These are phyloP conservation scores for Elaeidobius kamerunicus DNA, from an alignment of 2,888 invertebrate genomes.

Conservation along the genomic window DNA sequence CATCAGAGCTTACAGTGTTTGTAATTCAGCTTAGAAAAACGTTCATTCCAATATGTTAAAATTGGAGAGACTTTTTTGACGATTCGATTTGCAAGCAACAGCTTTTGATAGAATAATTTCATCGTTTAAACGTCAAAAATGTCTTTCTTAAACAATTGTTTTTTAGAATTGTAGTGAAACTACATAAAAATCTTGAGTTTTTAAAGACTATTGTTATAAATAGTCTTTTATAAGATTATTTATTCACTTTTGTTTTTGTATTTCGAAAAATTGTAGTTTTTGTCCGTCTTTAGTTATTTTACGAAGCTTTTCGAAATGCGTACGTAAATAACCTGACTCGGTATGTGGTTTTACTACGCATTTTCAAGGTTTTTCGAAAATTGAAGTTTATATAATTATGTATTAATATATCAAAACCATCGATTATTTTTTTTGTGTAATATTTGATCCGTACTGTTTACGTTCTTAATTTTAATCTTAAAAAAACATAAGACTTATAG, in stretches of 20 bases:
- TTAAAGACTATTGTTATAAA: slow-evolving; percentile 30
- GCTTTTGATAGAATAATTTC: no score
- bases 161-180: slow-evolving; percentile 22
- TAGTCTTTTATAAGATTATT: slow-evolving; percentile 29
- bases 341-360: background rate
- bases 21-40: slow-evolving; percentile 7
- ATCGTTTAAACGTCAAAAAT: no score
- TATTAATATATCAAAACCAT: slow-evolving; percentile 1
- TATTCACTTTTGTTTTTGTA: slow-evolving; percentile 18
- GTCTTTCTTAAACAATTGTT: slow-evolving; percentile 9
- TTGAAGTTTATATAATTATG: slow-evolving; percentile 6
- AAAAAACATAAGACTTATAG: slow-evolving; percentile 41
- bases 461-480: slow-evolving; percentile 19
- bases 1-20: slow-evolving; percentile 5
- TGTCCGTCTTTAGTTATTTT: no score
- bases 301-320: no score
- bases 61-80: slow-evolving; percentile 3
- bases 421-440: slow-evolving; percentile 17
- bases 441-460: slow-evolving; percentile 26
- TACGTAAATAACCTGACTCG: no score
- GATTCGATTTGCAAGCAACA: no score
- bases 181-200: slow-evolving; percentile 14
- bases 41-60: slow-evolving; percentile 22
- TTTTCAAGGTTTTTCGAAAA: slow-evolving; percentile 1
- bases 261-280: background rate